phyloP scores from a whole-genome alignment of 1,140 invertebrate species.

The Olivierus martensii region DNA sequence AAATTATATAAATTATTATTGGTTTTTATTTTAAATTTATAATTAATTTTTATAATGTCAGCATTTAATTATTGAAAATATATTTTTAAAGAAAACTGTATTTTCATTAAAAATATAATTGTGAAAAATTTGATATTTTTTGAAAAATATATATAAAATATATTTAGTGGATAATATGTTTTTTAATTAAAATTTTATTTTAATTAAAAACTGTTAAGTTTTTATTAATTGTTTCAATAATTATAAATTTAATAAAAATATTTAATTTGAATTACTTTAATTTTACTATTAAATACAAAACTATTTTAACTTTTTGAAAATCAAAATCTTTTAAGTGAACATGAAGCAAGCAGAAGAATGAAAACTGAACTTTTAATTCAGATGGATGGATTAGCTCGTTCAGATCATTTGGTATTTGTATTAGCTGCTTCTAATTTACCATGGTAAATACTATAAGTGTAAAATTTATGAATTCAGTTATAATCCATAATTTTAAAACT shows the following conservation, averaged over 20 bases:
- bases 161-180: too few species aligned
- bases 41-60: too few species aligned
- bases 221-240: too few species aligned
- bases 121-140: too few species aligned
- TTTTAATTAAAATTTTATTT: too few species aligned
- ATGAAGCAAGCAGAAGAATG: slow-evolving; percentile 41
- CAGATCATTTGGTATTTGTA: slow-evolving; percentile 55
- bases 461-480: neutral
- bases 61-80: too few species aligned
- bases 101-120: too few species aligned
- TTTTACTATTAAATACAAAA: neutral
- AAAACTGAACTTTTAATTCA: slow-evolving; percentile 65
- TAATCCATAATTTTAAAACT: neutral
- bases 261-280: neutral
- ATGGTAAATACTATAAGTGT: slow-evolving; percentile 42
- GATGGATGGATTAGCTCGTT: slow-evolving; percentile 44
- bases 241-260: neutral
- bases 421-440: slow-evolving; percentile 82
- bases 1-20: too few species aligned
- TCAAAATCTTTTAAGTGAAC: slow-evolving; percentile 28
- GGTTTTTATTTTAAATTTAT: too few species aligned
- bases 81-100: too few species aligned
- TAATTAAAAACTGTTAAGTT: too few species aligned
- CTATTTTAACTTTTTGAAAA: neutral
- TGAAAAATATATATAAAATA: too few species aligned